Percentiles rank a stretch among this genome's conserved stretches.
These are phyloP conservation scores for Erynnis tages DNA, from an alignment of 2,888 invertebrate species.

Conservation along the genomic window DNA sequence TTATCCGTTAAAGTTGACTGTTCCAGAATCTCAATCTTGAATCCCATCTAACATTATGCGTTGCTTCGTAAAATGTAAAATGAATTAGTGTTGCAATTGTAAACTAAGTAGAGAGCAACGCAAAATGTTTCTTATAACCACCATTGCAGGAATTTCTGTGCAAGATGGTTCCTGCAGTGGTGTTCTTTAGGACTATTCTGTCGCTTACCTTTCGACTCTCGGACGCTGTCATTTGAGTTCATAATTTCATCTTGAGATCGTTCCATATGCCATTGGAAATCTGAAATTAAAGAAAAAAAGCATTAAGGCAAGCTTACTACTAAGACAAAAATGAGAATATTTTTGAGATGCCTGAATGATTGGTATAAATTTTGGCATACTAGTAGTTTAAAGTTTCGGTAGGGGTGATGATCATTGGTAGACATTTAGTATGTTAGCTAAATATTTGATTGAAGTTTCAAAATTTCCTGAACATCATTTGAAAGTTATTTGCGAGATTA, in stretches of 20 bases:
- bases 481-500: no score
- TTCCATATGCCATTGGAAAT: conserved; percentile 94
- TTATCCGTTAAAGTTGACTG: conserved; percentile 51
- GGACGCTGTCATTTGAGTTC: conserved; percentile 92
- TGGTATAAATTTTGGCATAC: no score
- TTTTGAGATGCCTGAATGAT: no score
- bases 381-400: no score
- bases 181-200: conserved; percentile 35
- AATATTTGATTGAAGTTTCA: no score
- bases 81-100: conserved; percentile 10
- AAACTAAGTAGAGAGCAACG: conserved; percentile 45
- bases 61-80: conserved; percentile 35
- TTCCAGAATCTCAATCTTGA: conserved; percentile 63
- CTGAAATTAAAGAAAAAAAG: conserved; percentile 70
- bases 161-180: conserved; percentile 32
- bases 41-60: conserved; percentile 67
- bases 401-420: no score
- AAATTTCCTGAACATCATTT: no score
- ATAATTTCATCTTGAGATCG: conserved; percentile 93
- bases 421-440: no score
- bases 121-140: conserved; percentile 52
- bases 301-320: no score
- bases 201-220: conserved; percentile 95
- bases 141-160: conserved; percentile 29
- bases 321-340: no score